Evolutionary conservation across 64 coral and sea anemone species (phyloP).

Genomic region (Stichodactyla mertensii): DNA sequence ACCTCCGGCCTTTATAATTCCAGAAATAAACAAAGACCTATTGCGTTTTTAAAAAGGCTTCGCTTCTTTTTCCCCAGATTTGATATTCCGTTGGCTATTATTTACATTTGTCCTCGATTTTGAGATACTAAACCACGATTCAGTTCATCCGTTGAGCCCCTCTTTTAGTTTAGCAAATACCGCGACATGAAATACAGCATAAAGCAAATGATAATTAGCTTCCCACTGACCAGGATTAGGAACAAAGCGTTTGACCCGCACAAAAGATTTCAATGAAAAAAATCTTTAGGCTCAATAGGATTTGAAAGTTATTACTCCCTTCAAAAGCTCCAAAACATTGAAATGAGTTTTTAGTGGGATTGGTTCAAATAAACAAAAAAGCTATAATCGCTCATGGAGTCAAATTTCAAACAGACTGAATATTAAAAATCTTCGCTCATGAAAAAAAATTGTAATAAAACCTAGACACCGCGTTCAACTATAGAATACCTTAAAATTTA

Average conservation of each 20-base stretch:
- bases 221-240: not conserved
- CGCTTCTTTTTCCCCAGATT: not conserved
- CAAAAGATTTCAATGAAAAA: not conserved
- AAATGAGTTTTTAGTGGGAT: not conserved
- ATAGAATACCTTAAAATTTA: not conserved
- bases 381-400: not conserved
- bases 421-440: not conserved
- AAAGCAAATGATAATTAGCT: not conserved
- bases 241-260: not conserved
- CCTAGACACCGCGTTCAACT: not conserved
- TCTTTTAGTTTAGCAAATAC: not conserved
- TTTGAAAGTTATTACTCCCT: constrained; percentile 4
- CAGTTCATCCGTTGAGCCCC: not conserved
- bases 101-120: not conserved
- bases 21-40: constrained; percentile 1
- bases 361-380: not conserved
- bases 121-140: not conserved
- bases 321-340: not conserved
- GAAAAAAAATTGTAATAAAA: not conserved
- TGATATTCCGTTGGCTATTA: not conserved
- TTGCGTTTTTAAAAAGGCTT: not conserved
- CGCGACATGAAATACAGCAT: constrained; percentile 1
- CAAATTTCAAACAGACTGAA: not conserved
- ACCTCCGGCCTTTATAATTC: constrained; percentile 8
- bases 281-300: not conserved